Evolutionary conservation across 1,140 invertebrate genomes (phyloP), one percentile per base, ranked within the genome.

Genomic region (Gryon sp.): DNA sequence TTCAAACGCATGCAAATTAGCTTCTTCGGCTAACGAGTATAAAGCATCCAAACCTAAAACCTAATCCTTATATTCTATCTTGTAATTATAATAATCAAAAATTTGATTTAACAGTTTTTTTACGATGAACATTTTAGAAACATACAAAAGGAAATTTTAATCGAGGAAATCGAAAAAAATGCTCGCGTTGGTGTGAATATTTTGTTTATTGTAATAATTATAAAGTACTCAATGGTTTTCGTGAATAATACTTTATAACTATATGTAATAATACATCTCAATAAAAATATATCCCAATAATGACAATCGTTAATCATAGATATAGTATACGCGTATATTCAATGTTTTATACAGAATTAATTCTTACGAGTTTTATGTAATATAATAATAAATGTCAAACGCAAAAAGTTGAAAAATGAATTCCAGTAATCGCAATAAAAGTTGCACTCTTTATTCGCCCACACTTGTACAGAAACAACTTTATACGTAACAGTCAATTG

Each of bases 191-290:
- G 19, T 43, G 53, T 43, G 55, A 36, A 59, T 45, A 59, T 34
- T 19, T 59, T 45, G 12, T 59, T 59, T 59, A 59, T 59, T 59
- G 7, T 59, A 59, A 59, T 59, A 45, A 59, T 59, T 45, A 45
- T 34, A 59, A 59, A 59, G 5, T 32, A 46, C 36, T 43, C 11
- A 30, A 59, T 6, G 45, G 12, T 22, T 32, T 59, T 18, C 11
- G 22, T 12, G 26, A 32, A 45, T 45, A 30, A 45, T 59, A 45
- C 2, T 55, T 34, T 18, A 30, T 55, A 40, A 55, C 22, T 18
- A 55, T 41, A 9, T n/a, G n/a, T 28, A 28, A 24, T 28, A 59
- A 16, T 45, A 46, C 26, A 34, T n/a, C 40, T 19, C 24, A 45
- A 59, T 45, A 59, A 59, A 48, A 36, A 30, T 41, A 43, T 55